phyloP scores from a whole-genome alignment of 2,888 invertebrate species.

The Aethes cnicana region DNA sequence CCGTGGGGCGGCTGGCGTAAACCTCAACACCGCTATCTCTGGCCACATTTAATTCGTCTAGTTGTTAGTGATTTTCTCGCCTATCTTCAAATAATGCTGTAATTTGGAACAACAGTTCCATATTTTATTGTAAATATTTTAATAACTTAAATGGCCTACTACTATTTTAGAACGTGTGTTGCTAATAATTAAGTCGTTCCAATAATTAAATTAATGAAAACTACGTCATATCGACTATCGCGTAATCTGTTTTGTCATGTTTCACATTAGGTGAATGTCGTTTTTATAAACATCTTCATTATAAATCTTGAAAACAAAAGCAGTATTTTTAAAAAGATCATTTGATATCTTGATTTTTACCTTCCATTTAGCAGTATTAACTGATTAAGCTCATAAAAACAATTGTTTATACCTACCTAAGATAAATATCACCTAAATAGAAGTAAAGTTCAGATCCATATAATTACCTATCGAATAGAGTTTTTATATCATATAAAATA shows the following conservation, averaged over 20 bases:
- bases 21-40: constrained; percentile 33
- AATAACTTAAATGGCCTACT: constrained; percentile 76
- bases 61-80: constrained; percentile 74
- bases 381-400: constrained; percentile 49
- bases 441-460: constrained; percentile 48
- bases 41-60: constrained; percentile 56
- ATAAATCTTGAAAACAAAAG: neutral
- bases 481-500: constrained; percentile 48
- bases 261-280: constrained; percentile 45
- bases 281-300: constrained; percentile 8
- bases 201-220: constrained; percentile 44
- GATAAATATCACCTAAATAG: constrained; percentile 60
- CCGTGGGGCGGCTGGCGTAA: no score
- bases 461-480: constrained; percentile 42
- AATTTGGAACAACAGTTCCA: constrained; percentile 67
- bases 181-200: constrained; percentile 67
- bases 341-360: no score
- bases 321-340: constrained; percentile 3
- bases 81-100: constrained; percentile 73
- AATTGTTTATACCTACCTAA: constrained; percentile 59
- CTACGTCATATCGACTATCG: constrained; percentile 50
- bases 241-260: constrained; percentile 35
- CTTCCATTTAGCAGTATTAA: constrained; percentile 40
- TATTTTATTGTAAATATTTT: constrained; percentile 79
- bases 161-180: constrained; percentile 70